A percentile compares a stretch with the other conserved stretches of the same genome.
These are phyloP conservation scores for Dascyllus trimaculatus DNA, from an alignment of 2,113 vertebrate species.

Conservation along the genomic window DNA sequence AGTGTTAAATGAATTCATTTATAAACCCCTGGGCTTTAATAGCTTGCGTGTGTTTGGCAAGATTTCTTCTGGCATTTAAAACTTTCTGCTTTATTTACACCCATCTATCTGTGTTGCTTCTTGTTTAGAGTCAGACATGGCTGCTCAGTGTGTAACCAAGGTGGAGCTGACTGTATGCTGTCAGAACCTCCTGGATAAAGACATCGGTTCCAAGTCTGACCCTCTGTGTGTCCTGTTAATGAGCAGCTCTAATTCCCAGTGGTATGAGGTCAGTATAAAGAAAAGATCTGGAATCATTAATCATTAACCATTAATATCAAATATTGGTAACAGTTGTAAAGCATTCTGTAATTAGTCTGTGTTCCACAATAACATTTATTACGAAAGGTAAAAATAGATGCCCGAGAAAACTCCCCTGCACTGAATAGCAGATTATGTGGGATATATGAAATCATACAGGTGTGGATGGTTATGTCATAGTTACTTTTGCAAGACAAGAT, in stretches of 20 bases:
- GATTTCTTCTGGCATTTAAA: too few relatives aligned
- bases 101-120: not conserved
- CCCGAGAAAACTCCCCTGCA: not conserved
- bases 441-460: not conserved
- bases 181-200: constrained; percentile 89
- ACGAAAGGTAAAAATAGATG: too few relatives aligned
- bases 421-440: not conserved
- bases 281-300: not conserved
- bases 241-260: constrained; percentile 64
- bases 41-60: too few relatives aligned
- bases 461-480: not conserved
- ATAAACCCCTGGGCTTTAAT: too few relatives aligned
- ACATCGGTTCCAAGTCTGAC: constrained; percentile 92
- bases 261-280: constrained; percentile 73
- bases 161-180: constrained; percentile 92
- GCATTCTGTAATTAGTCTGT: not conserved
- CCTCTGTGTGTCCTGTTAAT: constrained; percentile 90
- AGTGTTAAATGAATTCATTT: too few relatives aligned
- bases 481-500: not conserved
- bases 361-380: not conserved
- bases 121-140: constrained; percentile 81
- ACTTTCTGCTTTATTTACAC: not conserved
- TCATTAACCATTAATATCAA: not conserved
- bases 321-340: too few relatives aligned
- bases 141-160: constrained; percentile 89